A percentile compares a stretch with the other conserved stretches of the same genome.
phyloP scores from a whole-genome alignment of 2,113 vertebrate species.

The Pseudorhombus dupliciocellatus region DNA sequence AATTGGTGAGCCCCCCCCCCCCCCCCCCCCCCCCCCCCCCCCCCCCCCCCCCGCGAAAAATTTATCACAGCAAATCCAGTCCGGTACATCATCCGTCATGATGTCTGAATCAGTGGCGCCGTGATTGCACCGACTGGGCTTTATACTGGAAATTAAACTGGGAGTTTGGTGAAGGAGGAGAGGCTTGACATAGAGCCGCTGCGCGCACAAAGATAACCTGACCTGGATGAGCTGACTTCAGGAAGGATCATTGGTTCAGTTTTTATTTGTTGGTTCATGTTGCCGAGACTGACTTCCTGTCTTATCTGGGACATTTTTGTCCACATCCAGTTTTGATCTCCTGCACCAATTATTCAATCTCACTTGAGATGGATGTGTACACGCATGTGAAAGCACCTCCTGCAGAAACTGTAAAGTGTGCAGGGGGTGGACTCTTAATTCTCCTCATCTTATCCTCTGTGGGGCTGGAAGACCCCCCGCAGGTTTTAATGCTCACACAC shows the following conservation, averaged over 20 bases:
- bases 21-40: too few relatives aligned
- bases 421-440: conserved; percentile 55
- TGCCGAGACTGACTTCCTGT: too few relatives aligned
- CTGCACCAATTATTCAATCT: neutral
- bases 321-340: neutral
- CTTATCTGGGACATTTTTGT: neutral
- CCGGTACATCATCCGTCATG: conserved; percentile 32
- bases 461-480: conserved; percentile 41
- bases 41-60: too few relatives aligned
- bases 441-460: conserved; percentile 47
- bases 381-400: neutral
- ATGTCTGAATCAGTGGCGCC: conserved; percentile 4
- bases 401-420: conserved; percentile 28
- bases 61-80: conserved; percentile 21
- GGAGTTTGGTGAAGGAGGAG: conserved; percentile 12
- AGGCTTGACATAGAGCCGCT: neutral
- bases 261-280: too few relatives aligned
- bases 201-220: conserved; percentile 9
- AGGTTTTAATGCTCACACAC: conserved; percentile 25
- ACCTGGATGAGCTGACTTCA: too few relatives aligned
- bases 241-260: too few relatives aligned
- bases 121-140: neutral
- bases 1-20: conserved; percentile 15
- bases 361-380: neutral
- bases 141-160: conserved; percentile 7